A percentile compares a stretch with the other conserved stretches of the same genome.
These are phyloP conservation scores for Helarctos malayanus DNA, from an alignment of 2,797 vertebrate genomes.

Conservation along the genomic window DNA sequence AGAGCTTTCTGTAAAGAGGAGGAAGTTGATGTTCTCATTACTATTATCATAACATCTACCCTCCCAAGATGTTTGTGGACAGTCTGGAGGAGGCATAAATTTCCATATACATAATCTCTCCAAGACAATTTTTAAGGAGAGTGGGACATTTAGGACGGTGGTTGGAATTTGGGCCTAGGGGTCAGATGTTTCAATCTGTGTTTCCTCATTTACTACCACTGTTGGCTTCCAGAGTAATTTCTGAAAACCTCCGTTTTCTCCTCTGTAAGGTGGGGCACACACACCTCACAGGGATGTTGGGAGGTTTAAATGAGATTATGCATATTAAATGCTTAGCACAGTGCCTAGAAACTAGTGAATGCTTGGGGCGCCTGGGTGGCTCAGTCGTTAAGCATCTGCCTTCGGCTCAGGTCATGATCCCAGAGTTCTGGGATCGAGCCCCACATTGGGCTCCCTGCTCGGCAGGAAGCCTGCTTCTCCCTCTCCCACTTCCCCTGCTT, in stretches of 20 bases:
- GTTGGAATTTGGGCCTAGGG: background rate
- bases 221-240: conserved; percentile 10
- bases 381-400: too few relatives aligned
- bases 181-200: background rate
- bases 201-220: background rate
- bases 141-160: background rate
- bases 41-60: background rate
- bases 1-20: conserved; percentile 14
- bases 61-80: background rate
- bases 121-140: conserved; percentile 9
- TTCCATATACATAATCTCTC: background rate
- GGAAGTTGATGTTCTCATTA: background rate
- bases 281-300: background rate
- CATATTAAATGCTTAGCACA: background rate
- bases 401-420: too few relatives aligned
- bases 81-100: background rate
- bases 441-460: too few relatives aligned
- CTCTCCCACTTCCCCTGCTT: too few relatives aligned
- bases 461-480: too few relatives aligned
- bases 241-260: conserved; percentile 3
- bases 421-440: too few relatives aligned
- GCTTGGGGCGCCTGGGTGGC: background rate
- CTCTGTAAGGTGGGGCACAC: background rate
- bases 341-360: background rate
- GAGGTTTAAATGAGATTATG: conserved; percentile 10